These are phyloP conservation scores for Syngnathoides biaculeatus DNA, from an alignment of 2,113 vertebrate genomes.

Conservation along the genomic window DNA sequence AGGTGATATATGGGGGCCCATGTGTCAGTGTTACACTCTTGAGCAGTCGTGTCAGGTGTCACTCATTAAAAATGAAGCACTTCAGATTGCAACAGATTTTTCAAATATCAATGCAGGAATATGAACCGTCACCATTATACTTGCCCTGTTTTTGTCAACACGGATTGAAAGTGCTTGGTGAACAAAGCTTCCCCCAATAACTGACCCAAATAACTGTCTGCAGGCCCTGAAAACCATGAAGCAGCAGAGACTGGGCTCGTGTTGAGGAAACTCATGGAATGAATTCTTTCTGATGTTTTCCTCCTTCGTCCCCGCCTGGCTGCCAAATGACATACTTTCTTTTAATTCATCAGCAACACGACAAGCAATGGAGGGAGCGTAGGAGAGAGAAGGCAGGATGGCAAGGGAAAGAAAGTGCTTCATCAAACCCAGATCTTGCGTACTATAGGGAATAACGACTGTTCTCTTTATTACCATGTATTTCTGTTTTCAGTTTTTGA, in stretches of 20 bases:
- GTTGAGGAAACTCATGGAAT: constrained; percentile 48
- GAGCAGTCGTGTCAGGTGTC: constrained; percentile 5
- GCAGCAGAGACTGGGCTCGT: constrained; percentile 13
- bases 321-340: constrained; percentile 69
- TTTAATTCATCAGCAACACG: constrained; percentile 56
- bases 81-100: not conserved
- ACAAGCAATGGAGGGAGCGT: constrained; percentile 47
- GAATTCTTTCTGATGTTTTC: constrained; percentile 69
- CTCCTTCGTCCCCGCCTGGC: constrained; percentile 35
- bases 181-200: constrained; percentile 6
- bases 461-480: constrained; percentile 54
- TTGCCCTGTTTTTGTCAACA: not conserved
- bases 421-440: constrained; percentile 57
- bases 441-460: constrained; percentile 55
- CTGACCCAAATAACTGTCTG: constrained; percentile 38
- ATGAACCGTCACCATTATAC: not conserved
- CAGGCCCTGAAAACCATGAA: constrained; percentile 3
- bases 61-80: constrained; percentile 18
- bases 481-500: constrained; percentile 45
- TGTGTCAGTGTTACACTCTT: too few relatives aligned
- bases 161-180: not conserved
- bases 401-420: constrained; percentile 53
- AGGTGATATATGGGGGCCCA: too few relatives aligned
- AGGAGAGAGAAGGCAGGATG: constrained; percentile 51
- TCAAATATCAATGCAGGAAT: not conserved